phyloP scores from a whole-genome alignment of 1,140 invertebrate species.

The Temnothorax nylanderi region DNA sequence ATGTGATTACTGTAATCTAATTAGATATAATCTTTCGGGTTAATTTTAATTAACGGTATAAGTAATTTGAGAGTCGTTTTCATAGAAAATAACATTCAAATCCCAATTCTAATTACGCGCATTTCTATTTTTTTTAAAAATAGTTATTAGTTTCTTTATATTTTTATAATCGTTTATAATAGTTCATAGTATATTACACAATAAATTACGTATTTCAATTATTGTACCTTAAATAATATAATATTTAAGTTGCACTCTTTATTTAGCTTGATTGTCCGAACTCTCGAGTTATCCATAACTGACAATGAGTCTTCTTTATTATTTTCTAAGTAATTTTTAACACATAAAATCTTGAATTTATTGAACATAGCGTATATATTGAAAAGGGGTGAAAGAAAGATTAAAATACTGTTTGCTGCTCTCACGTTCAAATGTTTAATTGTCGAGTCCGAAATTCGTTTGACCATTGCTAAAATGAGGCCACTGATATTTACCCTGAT shows the following conservation, averaged over 20 bases:
- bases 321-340: neutral
- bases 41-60: neutral
- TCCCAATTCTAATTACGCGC: neutral
- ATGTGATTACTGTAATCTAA: neutral
- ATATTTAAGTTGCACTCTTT: neutral
- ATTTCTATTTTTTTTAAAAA: neutral
- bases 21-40: neutral
- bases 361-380: neutral
- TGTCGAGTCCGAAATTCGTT: slow-evolving; percentile 50
- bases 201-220: slow-evolving; percentile 1
- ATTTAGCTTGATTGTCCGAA: neutral
- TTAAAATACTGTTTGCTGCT: neutral
- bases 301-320: neutral
- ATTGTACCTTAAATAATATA: neutral
- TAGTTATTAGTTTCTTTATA: neutral
- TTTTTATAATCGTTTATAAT: neutral
- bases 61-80: neutral
- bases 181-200: neutral
- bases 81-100: neutral
- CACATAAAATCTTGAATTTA: neutral
- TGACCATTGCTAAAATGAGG: slow-evolving; percentile 74
- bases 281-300: neutral
- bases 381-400: neutral
- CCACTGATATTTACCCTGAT: slow-evolving; percentile 79
- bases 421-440: slow-evolving; percentile 3